Base-by-base conservation (phyloP, 2,797 vertebrate genomes). In the Vireo griseus region DNA sequence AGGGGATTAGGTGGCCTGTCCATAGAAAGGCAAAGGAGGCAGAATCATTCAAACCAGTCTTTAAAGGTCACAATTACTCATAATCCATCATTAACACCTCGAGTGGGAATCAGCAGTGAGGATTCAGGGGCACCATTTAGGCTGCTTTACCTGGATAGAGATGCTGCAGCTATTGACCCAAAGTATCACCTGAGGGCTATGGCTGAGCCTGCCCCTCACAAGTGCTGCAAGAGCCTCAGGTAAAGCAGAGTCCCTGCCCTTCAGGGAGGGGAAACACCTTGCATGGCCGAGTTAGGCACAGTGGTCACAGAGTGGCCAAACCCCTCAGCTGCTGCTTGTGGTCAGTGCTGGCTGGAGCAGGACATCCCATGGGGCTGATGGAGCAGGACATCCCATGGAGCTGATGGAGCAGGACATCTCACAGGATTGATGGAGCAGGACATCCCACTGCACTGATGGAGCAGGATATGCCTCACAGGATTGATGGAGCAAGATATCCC, bases 201-300 rank as follows among this genome's bases (percentile, higher is more conserved):
- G 62, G 3, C 58, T 9, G 37, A 68, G 47, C 39, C 31, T 25
- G n/a, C 9, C 44, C 22, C 26, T 19, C 18, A 14, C 16, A 3
- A 0, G 29, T 26, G 37, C 67, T 77, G 55, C 50, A 44, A 21
- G 54, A 37, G 20, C 5, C 29, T 25, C 57, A 11, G 35, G 25
- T 8, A 28, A 25, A 39, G 33, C 62, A 25, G 3, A 55, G 17
- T 11, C 37, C 35, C 37, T 79, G 76, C 22, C 57, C 51, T 12
- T 10, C 7, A 26, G 10, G 31, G 39, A 72, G 47, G 10, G 31
- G 66, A 44, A 37, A 8, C 54, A 16, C 11, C 58, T 57, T 24
- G 66, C 31, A 5, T 0, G 2, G 68, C 29, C 0, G 0, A 42
- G 59, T 2, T 40, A 58, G 37, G 13, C 62, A 33, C 8, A 1